Evolutionary conservation across 2,888 invertebrate species (phyloP).

Genomic region (Caenorhabditis japonica): DNA sequence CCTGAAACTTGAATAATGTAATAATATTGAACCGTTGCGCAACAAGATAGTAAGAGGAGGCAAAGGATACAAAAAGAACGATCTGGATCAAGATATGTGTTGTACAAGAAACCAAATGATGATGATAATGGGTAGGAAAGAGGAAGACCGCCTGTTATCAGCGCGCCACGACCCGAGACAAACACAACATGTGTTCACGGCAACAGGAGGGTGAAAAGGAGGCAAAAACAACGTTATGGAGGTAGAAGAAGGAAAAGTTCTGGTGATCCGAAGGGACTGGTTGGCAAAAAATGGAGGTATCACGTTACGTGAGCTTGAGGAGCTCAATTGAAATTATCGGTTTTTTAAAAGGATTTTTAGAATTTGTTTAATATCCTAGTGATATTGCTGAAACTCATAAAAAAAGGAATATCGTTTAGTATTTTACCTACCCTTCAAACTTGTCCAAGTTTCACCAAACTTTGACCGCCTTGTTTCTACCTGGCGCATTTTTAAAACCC

Average conservation of each 20-base stretch:
- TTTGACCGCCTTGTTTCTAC: no score
- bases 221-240: constrained; percentile 36
- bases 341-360: no score
- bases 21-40: constrained; percentile 17
- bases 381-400: no score
- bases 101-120: constrained; percentile 48
- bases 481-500: no score
- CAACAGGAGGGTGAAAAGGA: constrained; percentile 11
- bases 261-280: neutral
- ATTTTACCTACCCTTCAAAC: no score
- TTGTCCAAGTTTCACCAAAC: no score
- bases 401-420: no score
- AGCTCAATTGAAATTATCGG: constrained; percentile 17
- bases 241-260: neutral
- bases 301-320: constrained; percentile 16
- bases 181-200: constrained; percentile 47
- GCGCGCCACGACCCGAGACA: constrained; percentile 42
- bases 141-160: constrained; percentile 39
- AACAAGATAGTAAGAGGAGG: no score
- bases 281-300: constrained; percentile 30
- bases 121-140: constrained; percentile 15
- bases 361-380: no score
- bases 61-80: no score
- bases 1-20: constrained; percentile 8
- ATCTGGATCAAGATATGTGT: constrained; percentile 11